phyloP scores from a whole-genome alignment of 2,888 invertebrate species.

The Pollenia amentaria region DNA sequence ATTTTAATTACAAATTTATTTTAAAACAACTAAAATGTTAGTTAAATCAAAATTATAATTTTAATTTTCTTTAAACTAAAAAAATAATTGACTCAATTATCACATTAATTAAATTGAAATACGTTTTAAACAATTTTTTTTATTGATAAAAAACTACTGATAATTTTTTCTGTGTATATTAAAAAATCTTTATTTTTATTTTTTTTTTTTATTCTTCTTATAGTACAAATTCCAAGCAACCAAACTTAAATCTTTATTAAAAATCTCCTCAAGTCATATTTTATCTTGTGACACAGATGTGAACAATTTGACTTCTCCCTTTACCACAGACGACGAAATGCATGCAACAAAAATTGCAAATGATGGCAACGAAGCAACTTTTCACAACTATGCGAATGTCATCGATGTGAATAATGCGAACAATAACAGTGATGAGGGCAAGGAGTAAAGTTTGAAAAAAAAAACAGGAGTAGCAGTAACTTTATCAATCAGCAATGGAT shows the following conservation, averaged over 20 bases:
- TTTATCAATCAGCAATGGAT: slow-evolving; percentile 4
- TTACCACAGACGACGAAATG: background rate
- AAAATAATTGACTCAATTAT: too few relatives aligned
- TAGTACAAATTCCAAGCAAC: slow-evolving; percentile 84
- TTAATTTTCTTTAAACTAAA: too few relatives aligned
- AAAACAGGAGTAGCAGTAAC: slow-evolving; percentile 10
- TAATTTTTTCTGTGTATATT: too few relatives aligned
- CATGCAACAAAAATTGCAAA: slow-evolving; percentile 1
- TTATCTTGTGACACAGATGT: slow-evolving; percentile 53
- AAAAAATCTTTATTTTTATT: slow-evolving; percentile 2
- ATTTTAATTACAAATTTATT: too few relatives aligned
- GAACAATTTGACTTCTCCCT: background rate
- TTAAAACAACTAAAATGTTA: too few relatives aligned
- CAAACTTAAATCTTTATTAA: slow-evolving; percentile 82
- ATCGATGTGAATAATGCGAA: slow-evolving; percentile 29
- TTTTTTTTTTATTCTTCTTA: slow-evolving; percentile 27
- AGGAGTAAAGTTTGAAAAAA: background rate
- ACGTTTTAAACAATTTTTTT: too few relatives aligned
- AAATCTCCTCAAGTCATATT: slow-evolving; percentile 80
- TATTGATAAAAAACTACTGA: too few relatives aligned
- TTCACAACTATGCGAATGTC: slow-evolving; percentile 50
- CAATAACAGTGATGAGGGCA: background rate
- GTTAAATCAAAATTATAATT: too few relatives aligned
- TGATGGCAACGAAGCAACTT: slow-evolving; percentile 3
- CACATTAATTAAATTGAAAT: too few relatives aligned